Evolutionary conservation across 2,797 vertebrate species (phyloP).

Genomic region (Xerus rutilus): DNA sequence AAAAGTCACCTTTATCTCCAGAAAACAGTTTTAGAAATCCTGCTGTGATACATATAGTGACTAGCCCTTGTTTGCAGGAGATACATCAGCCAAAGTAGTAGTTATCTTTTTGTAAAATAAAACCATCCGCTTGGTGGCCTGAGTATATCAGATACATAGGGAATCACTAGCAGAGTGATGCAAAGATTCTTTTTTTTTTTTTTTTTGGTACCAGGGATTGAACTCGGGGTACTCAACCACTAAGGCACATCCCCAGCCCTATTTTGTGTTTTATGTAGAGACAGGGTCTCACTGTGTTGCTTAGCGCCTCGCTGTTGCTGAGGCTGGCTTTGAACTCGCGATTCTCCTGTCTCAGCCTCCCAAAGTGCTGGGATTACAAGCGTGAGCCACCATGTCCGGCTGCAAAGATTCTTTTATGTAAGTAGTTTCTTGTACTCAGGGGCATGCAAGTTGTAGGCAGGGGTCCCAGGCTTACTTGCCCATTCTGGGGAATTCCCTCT

Average conservation of each 20-base stretch:
- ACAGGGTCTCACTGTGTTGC: no score
- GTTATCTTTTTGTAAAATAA: neutral
- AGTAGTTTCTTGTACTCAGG: rapidly evolving
- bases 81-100: neutral
- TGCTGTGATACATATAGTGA: neutral
- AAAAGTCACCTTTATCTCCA: neutral
- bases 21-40: neutral
- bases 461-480: no score
- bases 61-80: neutral
- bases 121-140: neutral
- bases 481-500: neutral
- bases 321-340: no score
- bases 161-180: neutral
- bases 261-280: no score
- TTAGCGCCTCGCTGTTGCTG: no score
- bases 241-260: no score
- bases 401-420: neutral
- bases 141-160: neutral
- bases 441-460: no score
- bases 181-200: neutral
- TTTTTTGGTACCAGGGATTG: no score
- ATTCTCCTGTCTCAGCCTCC: no score
- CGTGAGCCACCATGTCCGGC: no score
- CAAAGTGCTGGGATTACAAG: no score
- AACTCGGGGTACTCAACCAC: no score